These are phyloP conservation scores for Brachystomella parvula DNA, from an alignment of 1,140 invertebrate genomes.

Conservation along the genomic window DNA sequence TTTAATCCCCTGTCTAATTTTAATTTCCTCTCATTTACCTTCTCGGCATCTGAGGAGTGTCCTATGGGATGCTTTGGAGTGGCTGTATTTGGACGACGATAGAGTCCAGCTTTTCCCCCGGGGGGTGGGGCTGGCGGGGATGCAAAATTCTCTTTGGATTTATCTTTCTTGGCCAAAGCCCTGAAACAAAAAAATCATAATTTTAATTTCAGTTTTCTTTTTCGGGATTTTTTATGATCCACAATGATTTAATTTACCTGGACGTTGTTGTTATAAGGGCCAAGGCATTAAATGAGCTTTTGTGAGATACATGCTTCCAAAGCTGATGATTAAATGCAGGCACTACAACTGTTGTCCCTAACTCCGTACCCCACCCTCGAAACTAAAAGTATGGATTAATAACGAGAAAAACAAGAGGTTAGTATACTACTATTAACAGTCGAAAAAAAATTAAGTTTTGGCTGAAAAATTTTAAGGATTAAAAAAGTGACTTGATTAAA, in stretches of 20 bases:
- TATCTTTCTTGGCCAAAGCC: constrained; percentile 72
- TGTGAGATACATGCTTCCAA: constrained; percentile 79
- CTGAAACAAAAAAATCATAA: constrained; percentile 22
- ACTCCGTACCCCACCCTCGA: constrained; percentile 79
- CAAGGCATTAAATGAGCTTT: constrained; percentile 76
- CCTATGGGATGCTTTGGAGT: constrained; percentile 39
- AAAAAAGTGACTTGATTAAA: too few species aligned
- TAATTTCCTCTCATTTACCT: too few species aligned
- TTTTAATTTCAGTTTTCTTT: background rate
- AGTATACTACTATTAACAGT: too few species aligned
- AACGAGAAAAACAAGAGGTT: background rate
- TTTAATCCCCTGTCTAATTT: too few species aligned
- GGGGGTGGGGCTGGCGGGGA: constrained; percentile 37
- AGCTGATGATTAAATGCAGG: constrained; percentile 71
- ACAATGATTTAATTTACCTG: constrained; percentile 46
- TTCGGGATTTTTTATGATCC: background rate
- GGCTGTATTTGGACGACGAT: constrained; percentile 45
- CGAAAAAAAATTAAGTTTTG: too few species aligned
- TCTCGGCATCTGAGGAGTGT: constrained; percentile 23
- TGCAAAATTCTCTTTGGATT: constrained; percentile 65
- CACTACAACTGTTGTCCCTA: constrained; percentile 66
- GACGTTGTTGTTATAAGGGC: constrained; percentile 74
- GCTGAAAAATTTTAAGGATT: too few species aligned
- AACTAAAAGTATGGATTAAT: constrained; percentile 49
- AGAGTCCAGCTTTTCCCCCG: constrained; percentile 30